phyloP scores from a whole-genome alignment of 2,797 vertebrate genomes.

The Melanogrammus aeglefinus region DNA sequence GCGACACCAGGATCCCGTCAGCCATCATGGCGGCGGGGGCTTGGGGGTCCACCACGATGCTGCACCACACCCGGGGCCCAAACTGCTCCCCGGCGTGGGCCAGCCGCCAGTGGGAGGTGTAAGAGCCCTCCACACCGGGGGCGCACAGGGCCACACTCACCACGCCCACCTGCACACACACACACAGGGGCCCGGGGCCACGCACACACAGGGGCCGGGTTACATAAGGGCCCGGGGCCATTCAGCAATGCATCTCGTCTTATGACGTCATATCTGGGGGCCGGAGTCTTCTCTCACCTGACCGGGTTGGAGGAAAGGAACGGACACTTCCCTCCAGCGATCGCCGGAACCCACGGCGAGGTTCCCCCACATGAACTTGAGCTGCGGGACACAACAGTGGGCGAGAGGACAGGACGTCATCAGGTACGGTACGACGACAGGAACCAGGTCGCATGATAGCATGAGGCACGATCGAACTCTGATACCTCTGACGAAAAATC shows the following conservation, averaged over 20 bases:
- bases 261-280: background rate
- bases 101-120: conserved; percentile 96
- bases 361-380: conserved; percentile 98
- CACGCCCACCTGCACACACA: conserved; percentile 74
- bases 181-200: background rate
- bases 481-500: background rate
- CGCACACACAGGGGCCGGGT: background rate
- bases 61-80: conserved; percentile 95
- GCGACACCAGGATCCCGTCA: conserved; percentile 68
- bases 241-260: background rate
- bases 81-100: conserved; percentile 92
- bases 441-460: background rate
- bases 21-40: conserved; percentile 76
- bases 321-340: conserved; percentile 82
- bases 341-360: conserved; percentile 85
- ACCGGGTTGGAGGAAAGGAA: conserved; percentile 86
- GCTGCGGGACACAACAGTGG: conserved; percentile 63
- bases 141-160: conserved; percentile 91
- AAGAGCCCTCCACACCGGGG: conserved; percentile 87
- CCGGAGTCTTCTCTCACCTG: conserved; percentile 60
- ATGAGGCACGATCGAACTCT: background rate
- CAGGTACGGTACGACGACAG: background rate
- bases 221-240: background rate
- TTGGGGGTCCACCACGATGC: conserved; percentile 85
- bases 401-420: background rate